Evolutionary conservation across 1,140 invertebrate species (phyloP).

Genomic region (Chironomus striatipennis): DNA sequence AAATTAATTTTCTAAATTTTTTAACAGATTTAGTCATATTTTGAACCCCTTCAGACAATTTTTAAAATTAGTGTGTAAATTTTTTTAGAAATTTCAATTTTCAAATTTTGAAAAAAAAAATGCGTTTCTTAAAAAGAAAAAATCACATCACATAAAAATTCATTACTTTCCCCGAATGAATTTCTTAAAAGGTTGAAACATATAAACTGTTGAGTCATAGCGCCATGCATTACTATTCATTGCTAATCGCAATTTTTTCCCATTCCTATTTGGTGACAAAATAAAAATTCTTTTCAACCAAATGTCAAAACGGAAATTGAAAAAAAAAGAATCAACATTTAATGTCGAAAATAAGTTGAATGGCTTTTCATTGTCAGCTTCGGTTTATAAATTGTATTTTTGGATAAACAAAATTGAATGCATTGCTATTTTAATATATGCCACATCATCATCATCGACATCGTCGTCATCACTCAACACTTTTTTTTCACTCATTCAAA

Average conservation of each 20-base stretch:
- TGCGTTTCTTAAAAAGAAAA: no score
- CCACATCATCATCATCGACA: not conserved
- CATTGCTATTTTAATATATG: not conserved
- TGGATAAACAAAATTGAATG: no score
- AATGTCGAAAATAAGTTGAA: constrained; percentile 11
- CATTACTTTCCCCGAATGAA: not conserved
- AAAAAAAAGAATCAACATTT: not conserved
- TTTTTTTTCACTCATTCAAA: not conserved
- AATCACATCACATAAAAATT: no score
- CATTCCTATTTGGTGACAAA: constrained; percentile 6
- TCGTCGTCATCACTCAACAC: no score
- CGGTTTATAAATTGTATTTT: no score
- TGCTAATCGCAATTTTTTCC: not conserved
- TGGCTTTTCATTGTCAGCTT: not conserved
- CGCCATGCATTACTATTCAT: not conserved
- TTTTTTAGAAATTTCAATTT: no score
- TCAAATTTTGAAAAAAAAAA: no score
- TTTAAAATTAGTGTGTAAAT: no score
- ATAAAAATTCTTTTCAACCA: not conserved
- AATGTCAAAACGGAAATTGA: constrained; percentile 16
- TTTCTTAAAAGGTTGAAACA: not conserved
- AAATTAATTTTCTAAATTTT: no score
- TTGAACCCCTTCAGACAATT: no score
- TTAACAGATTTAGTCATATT: no score
- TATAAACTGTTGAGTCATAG: constrained; percentile 11